A percentile compares a stretch with the other conserved stretches of the same genome.
These are phyloP conservation scores for Lutraria lutraria DNA, from an alignment of 2,888 invertebrate species.

Conservation along the genomic window DNA sequence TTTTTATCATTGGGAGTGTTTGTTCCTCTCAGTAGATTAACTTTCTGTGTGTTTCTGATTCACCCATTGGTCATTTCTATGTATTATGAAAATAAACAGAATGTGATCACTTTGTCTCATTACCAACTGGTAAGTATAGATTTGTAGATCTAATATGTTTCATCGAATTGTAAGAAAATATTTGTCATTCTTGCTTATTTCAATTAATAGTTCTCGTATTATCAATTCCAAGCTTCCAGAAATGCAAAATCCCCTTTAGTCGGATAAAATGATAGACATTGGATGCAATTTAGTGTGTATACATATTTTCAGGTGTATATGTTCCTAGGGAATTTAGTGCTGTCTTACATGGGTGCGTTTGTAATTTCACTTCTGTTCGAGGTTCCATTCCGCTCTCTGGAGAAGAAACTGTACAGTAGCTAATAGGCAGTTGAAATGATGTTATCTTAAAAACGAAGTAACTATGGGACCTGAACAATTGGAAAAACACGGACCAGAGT, in stretches of 20 bases:
- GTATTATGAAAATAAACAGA: slow-evolving; percentile 10
- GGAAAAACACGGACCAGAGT: background rate
- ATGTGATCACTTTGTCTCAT: background rate
- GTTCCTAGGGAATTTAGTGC: background rate
- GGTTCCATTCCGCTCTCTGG: slow-evolving; percentile 3
- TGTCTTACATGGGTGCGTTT: background rate
- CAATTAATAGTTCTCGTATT: too few species aligned
- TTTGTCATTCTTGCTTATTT: too few species aligned
- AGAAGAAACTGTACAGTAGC: background rate
- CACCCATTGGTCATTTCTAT: slow-evolving; percentile 2
- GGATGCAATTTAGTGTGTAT: too few species aligned
- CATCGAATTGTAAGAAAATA: too few species aligned
- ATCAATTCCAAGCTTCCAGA: too few species aligned
- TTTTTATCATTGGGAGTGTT: slow-evolving; percentile 4
- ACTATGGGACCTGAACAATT: background rate
- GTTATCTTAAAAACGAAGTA: background rate
- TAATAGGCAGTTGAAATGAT: background rate
- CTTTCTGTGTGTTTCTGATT: background rate
- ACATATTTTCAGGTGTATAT: background rate
- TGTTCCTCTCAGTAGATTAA: slow-evolving; percentile 2
- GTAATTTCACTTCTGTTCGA: background rate
- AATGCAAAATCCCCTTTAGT: too few species aligned
- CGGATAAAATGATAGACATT: too few species aligned
- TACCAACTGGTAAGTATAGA: background rate
- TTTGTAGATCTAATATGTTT: too few species aligned